phyloP scores from a whole-genome alignment of 2,797 vertebrate genomes.

The Ispidina picta region DNA sequence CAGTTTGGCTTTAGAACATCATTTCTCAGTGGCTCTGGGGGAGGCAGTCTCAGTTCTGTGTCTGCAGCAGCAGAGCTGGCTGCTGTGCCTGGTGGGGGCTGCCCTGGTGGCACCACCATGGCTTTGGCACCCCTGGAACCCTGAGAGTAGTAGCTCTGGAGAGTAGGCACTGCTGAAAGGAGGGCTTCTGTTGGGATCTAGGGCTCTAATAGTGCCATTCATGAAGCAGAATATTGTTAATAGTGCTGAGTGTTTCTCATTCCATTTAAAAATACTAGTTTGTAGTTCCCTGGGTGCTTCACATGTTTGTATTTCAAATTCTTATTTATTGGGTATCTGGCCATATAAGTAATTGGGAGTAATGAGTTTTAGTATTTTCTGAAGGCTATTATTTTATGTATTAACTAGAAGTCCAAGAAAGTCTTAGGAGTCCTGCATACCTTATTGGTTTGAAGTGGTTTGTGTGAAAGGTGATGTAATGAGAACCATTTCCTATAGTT shows the following conservation, averaged over 20 bases:
- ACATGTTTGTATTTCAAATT: not conserved
- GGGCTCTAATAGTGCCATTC: not conserved
- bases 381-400: not conserved
- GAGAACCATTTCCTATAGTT: not conserved
- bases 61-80: not conserved
- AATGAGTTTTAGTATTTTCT: not conserved
- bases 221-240: not conserved
- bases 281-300: not conserved
- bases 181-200: rapidly evolving
- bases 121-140: not conserved
- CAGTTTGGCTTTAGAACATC: not conserved
- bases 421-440: not conserved
- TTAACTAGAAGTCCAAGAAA: not conserved
- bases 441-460: not conserved
- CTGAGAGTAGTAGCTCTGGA: not conserved
- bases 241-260: not conserved
- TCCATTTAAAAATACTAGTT: not conserved
- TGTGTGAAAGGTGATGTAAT: not conserved
- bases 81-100: not conserved
- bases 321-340: not conserved
- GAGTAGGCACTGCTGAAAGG: not conserved
- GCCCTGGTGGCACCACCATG: rapidly evolving
- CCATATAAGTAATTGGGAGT: not conserved
- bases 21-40: not conserved
- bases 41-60: not conserved